These are phyloP conservation scores for Allolobophora icterica DNA, from an alignment of 2,888 invertebrate species.

Conservation along the genomic window DNA sequence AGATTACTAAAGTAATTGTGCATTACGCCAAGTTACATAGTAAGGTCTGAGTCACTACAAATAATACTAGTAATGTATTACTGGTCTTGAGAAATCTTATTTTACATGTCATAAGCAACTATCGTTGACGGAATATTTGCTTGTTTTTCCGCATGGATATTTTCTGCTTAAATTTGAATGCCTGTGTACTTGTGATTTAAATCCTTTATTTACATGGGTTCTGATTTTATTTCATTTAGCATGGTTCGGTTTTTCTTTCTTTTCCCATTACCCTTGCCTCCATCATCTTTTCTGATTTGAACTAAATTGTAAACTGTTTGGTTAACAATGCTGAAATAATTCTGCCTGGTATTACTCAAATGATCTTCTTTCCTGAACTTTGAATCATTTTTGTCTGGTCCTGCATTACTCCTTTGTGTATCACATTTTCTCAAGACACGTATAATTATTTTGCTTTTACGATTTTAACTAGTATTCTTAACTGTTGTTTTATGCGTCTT, in stretches of 20 bases:
- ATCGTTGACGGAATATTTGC: not conserved
- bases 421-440: not conserved
- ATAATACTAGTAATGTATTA: not conserved
- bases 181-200: not conserved
- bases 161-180: not conserved
- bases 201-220: not conserved
- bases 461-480: not conserved
- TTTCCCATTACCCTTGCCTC: not conserved
- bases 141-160: not conserved
- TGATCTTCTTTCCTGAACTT: not conserved
- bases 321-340: not conserved
- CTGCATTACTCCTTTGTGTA: not conserved
- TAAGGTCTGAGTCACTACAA: not conserved
- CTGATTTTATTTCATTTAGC: not conserved
- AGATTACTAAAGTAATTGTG: not conserved
- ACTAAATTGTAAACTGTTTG: not conserved
- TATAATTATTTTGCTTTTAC: not conserved
- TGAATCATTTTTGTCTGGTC: not conserved
- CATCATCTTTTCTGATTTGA: not conserved
- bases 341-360: not conserved
- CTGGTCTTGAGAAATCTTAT: not conserved
- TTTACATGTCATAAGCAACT: conserved; percentile 1
- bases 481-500: not conserved
- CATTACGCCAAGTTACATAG: not conserved
- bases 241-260: not conserved